Percentiles rank a stretch among this genome's conserved stretches.
phyloP scores from a whole-genome alignment of 2,888 invertebrate species.

The Isoperla grammatica region DNA sequence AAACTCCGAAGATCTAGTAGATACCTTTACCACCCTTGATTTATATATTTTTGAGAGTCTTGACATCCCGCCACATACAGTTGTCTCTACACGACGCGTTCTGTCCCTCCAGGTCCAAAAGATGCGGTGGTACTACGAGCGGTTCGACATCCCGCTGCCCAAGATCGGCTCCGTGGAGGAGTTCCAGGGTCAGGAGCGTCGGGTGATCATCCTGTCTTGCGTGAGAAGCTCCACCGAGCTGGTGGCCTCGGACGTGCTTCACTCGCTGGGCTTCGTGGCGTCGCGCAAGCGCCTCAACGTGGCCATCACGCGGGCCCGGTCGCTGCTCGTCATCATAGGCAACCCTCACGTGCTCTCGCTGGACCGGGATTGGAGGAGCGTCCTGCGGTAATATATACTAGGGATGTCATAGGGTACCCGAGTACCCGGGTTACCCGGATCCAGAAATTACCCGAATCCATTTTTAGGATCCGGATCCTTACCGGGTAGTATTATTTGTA shows the following conservation, averaged over 20 bases:
- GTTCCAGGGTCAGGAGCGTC: conserved; percentile 77
- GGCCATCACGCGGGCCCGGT: conserved; percentile 76
- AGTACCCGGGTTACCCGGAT: too few species aligned
- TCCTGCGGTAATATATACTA: too few species aligned
- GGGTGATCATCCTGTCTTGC: conserved; percentile 67
- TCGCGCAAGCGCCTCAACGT: conserved; percentile 82
- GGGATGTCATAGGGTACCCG: too few species aligned
- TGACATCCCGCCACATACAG: too few species aligned
- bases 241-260: conserved; percentile 40
- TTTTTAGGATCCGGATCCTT: too few species aligned
- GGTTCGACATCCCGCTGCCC: conserved; percentile 48
- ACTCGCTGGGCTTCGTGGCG: conserved; percentile 65
- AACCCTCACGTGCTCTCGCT: conserved; percentile 65
- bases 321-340: conserved; percentile 74
- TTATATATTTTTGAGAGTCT: too few species aligned
- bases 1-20: too few species aligned
- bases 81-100: too few species aligned
- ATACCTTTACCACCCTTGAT: too few species aligned
- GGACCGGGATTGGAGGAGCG: conserved; percentile 63
- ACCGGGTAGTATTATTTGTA: too few species aligned
- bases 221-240: conserved; percentile 47
- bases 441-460: too few species aligned
- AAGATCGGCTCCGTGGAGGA: conserved; percentile 80
- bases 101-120: conserved; percentile 55
- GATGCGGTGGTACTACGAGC: conserved; percentile 52